Base-by-base conservation (phyloP, 2,113 vertebrate species). In the Mesembrinibis cayennensis region DNA sequence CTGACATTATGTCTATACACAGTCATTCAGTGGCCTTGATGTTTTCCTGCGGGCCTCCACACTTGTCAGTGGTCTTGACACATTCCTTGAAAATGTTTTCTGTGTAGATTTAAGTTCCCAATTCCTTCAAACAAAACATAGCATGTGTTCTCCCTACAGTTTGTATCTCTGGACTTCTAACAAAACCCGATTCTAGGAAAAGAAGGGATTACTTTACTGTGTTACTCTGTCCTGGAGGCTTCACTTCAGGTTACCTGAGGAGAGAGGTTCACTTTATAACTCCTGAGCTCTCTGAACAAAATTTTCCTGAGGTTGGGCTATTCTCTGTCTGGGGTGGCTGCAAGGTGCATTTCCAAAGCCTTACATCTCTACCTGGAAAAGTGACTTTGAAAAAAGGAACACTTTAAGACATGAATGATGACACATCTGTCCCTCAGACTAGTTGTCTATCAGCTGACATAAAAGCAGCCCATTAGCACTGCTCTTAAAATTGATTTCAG, bases 331-430 rank as follows among this genome's bases (percentile, higher is more conserved):
- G 29, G 6, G 7, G 14, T 74, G 69, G 73, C 56, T 87, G 11
- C 59, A 94, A 96, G 27, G n/a, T 47, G 23, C 56, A 22, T 63
- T 89, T 95, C 89, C 81, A 95, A 93, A 89, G 34, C 29, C 36
- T 93, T 84, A 36, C 47, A 38, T 83, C 49, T 94, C 45, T 73
- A 58, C 14, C 49, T 82, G 70, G 47, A 79, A 92, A 70, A 93
- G 55, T 23, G 21, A 59, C 36, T 87, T 82, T 69, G 49, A 59
- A 92, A 78, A 77, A 15, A 55, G 52, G 32, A 47, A 70, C 30
- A 27, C 30, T 81, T 87, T 53, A 84, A 22, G 25, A 50, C 29
- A 42, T 62, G 65, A 81, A 50, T 66, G 27, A 45, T 81, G 65
- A 49, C 34, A 56, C 16, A 69, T 62, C 80, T 27, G 2, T 74